A percentile compares a stretch with the other conserved stretches of the same genome.
Conservation (phyloP, 2,888 invertebrate species). For the Zhuqinia jingwanae region DNA sequence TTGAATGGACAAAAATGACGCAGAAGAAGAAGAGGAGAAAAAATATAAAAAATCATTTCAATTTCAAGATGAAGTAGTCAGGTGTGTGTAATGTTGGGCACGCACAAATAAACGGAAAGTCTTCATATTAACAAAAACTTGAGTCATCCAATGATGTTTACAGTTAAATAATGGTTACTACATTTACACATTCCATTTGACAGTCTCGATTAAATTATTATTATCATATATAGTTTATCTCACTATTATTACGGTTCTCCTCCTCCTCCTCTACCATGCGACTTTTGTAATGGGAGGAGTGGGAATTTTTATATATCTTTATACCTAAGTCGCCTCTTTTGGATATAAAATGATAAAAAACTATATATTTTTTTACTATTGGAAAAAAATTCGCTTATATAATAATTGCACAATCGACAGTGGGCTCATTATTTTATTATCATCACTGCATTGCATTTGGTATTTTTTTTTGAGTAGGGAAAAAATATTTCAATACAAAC, state of each 20-base stretch:
- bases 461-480: not conserved
- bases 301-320: not conserved
- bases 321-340: constrained; percentile 2
- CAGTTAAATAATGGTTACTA: no score
- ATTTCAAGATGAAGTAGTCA: not conserved
- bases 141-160: no score
- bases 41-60: constrained; percentile 4
- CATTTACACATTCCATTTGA: no score
- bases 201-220: no score
- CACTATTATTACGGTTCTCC: constrained; percentile 8
- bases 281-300: not conserved
- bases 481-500: constrained; percentile 1
- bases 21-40: not conserved
- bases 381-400: no score
- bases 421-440: not conserved
- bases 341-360: not conserved
- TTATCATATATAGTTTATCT: no score
- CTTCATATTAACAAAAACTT: no score
- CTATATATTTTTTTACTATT: not conserved
- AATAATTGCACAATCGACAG: no score
- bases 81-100: not conserved
- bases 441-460: not conserved
- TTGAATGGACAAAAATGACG: not conserved
- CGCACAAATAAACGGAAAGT: no score
- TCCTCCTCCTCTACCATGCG: not conserved